Percentiles rank a stretch among this genome's conserved stretches.
These are phyloP conservation scores for Callinectes sapidus DNA, from an alignment of 2,888 invertebrate species.

Conservation along the genomic window DNA sequence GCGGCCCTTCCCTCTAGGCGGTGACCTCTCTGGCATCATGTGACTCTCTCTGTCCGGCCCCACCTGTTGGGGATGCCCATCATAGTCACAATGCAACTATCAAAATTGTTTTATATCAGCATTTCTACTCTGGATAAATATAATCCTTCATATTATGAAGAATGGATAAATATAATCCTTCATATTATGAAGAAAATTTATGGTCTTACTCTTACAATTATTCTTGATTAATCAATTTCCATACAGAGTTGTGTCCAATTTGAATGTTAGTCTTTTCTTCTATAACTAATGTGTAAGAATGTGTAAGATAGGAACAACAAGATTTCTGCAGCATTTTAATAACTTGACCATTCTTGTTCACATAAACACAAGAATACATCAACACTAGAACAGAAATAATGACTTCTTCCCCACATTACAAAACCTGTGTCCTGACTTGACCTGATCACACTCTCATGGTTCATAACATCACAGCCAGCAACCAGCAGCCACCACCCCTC, in stretches of 20 bases:
- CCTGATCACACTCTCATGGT: background rate
- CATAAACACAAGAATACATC: background rate
- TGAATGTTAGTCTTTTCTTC: background rate
- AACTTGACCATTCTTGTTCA: background rate
- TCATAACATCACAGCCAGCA: background rate
- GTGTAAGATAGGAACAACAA: background rate
- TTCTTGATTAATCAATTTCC: background rate
- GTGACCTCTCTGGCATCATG: slow-evolving; percentile 45
- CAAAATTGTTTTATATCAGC: background rate
- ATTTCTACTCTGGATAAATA: background rate
- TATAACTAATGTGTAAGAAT: background rate
- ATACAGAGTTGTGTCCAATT: background rate
- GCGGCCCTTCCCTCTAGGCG: slow-evolving; percentile 40
- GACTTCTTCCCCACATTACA: background rate
- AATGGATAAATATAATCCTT: background rate
- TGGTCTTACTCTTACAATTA: slow-evolving; percentile 3
- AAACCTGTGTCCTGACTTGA: background rate
- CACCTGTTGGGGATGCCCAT: slow-evolving; percentile 59
- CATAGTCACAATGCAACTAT: slow-evolving; percentile 9
- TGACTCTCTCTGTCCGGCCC: slow-evolving; percentile 21
- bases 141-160: background rate
- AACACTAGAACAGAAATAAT: background rate
- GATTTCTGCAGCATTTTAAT: background rate
- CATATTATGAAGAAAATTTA: background rate
- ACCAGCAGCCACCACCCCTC: background rate